Evolutionary conservation across 2,113 vertebrate genomes (phyloP), one percentile per base, ranked within the genome.

Genomic region (Xiphorhynchus elegans): DNA sequence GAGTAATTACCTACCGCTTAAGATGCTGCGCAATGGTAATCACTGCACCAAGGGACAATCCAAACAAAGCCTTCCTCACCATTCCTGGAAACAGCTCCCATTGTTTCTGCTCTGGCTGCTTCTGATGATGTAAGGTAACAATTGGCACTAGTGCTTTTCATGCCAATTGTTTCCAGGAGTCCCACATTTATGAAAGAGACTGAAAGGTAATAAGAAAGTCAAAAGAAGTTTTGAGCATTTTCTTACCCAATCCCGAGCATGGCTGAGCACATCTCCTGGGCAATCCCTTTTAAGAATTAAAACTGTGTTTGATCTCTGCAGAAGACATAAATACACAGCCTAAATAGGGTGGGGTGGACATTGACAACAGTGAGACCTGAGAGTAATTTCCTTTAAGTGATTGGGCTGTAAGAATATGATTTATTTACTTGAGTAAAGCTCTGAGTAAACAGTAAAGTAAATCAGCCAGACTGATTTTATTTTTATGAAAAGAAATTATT

Each of bases 61-160:
- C 62, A 95, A 95, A 95, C 86, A 95, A 84, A 93, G 66, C 17
- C 74, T 92, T 95, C 93, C 92, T 95, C 88, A 60, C 26, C 39
- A 15, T 60, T 95, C 84, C 84, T 47, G 53, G 81, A 95, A 95
- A 84, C 81, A 24, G 69, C 46, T 92, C 53, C 69, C 46, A 91
- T 91, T 95, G 91, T 97, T 90, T 89, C 78, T 89, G 80, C 90
- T 72, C 69, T 92, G 85, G 20, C 74, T 80, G 64, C 37, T 76
- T 37, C 55, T 92, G 60, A 37, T 84, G 66, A 40, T 52, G 74
- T 28, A 59, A 93, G 75, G 35, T 49, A 64, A 47, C 26, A 42
- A 72, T 3, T 35, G 19, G 64, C 60, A 89, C 39, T 67, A 21
- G n/a, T 1, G 3, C 13, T 75, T 28, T 12, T n/a, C 13, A 4